Evolutionary conservation across 2,113 vertebrate species (phyloP), one percentile per base, ranked within the genome.

Genomic region (Thryonomys swinderianus): DNA sequence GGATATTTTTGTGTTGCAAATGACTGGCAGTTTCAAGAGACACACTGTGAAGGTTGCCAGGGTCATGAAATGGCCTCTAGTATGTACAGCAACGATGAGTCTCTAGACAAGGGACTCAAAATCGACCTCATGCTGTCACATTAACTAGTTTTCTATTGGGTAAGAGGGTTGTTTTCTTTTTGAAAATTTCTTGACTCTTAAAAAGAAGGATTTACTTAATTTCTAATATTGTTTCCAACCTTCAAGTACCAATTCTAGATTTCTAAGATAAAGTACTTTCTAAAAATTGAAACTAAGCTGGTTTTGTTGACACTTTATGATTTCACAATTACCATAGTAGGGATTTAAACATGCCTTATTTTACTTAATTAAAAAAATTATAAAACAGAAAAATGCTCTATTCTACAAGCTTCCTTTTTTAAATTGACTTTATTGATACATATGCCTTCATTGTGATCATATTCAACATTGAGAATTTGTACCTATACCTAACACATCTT

Each of bases 351-450:
- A 42, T 67, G 37, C 3, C 40, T 81, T 37, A 57, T 73, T n/a
- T 80, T 2, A 89, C 81, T 91, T 61, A 85, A 73, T 67, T 92
- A 73, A 61, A 85, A n/a, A 79, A 90, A 83, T 7, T 64, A 14
- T 25, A 69, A 93, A 87, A 62, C 17, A 93, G 4, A 88, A 20
- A 20, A 61, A 85, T 20, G 64, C 40, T 1, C 27, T 23, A 6
- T 88, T 94, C 66, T 82, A 48, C 53, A 51, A 90, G 10, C 21
- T 81, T 88, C 87, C 34, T 81, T 95, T 55, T 51, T 51, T 51
- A n/a, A 51, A 51, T 51, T 51, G 48, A 51, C 48, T n/a, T 51
- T 51, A 51, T 51, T 51, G 10, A 5, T 51, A 51, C 48, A 51
- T 51, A 10, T 51, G 10, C 48, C 5, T 51, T 5, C 48, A 51